These are phyloP conservation scores for Phocoena sinus DNA, from an alignment of 2,113 vertebrate genomes.

Conservation along the genomic window DNA sequence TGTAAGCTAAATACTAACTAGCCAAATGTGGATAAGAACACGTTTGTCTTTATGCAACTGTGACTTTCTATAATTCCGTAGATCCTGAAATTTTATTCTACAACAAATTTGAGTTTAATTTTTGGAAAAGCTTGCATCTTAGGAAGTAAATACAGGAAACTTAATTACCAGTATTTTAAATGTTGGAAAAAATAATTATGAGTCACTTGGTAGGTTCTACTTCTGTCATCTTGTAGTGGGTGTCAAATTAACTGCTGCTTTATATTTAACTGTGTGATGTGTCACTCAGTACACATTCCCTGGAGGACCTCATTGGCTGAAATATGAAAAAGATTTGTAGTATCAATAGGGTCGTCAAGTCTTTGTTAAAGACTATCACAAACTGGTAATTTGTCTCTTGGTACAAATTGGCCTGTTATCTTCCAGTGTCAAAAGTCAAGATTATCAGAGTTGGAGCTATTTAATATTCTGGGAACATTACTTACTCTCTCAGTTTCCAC, in stretches of 20 bases:
- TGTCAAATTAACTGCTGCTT: constrained; percentile 49
- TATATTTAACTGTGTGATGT: constrained; percentile 43
- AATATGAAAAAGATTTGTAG: neutral
- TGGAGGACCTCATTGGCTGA: neutral
- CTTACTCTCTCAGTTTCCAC: neutral
- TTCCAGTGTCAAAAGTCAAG: neutral
- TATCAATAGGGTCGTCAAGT: constrained; percentile 21
- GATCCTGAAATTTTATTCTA: constrained; percentile 4
- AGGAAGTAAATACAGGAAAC: constrained; percentile 35
- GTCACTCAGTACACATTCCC: neutral
- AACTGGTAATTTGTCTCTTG: constrained; percentile 6
- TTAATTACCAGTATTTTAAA: constrained; percentile 4
- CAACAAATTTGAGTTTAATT: neutral
- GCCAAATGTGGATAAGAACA: neutral
- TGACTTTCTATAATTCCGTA: constrained; percentile 1
- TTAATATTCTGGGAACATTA: no score
- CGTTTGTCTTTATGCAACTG: neutral
- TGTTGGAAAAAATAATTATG: constrained; percentile 48
- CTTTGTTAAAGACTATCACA: constrained; percentile 19
- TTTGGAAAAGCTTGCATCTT: neutral
- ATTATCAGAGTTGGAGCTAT: neutral
- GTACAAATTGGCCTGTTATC: constrained; percentile 21
- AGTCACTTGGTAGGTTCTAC: constrained; percentile 19
- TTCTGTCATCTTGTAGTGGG: constrained; percentile 35
- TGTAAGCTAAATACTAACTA: neutral